These are phyloP conservation scores for Mechanitis messenoides DNA, from an alignment of 2,888 invertebrate species.

Conservation along the genomic window DNA sequence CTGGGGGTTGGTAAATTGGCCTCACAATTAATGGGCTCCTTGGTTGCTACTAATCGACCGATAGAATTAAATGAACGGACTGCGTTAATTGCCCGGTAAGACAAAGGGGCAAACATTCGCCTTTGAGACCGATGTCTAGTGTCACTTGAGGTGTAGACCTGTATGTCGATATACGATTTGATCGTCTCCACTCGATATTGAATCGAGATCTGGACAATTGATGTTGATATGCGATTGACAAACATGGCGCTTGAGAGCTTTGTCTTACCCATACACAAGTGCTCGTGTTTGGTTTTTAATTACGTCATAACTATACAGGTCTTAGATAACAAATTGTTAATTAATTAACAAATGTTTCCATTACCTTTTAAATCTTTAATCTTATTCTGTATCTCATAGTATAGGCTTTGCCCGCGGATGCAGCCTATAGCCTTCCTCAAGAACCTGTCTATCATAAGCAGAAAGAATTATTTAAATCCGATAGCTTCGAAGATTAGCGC, in stretches of 20 bases:
- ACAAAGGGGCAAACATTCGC: slow-evolving; percentile 75
- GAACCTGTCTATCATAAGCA: too few relatives aligned
- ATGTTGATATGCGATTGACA: slow-evolving; percentile 28
- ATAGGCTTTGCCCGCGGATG: too few relatives aligned
- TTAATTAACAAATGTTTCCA: too few relatives aligned
- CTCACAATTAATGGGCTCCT: slow-evolving; percentile 70
- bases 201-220: slow-evolving; percentile 32
- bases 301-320: background rate
- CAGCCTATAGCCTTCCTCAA: too few relatives aligned
- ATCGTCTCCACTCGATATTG: slow-evolving; percentile 43
- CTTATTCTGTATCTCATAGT: too few relatives aligned
- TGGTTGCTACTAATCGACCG: slow-evolving; percentile 72
- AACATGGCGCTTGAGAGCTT: slow-evolving; percentile 20
- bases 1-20: slow-evolving; percentile 60
- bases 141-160: slow-evolving; percentile 66
- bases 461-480: too few relatives aligned
- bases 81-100: slow-evolving; percentile 74
- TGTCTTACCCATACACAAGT: slow-evolving; percentile 7
- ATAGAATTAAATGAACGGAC: slow-evolving; percentile 76
- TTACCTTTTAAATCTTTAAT: too few relatives aligned
- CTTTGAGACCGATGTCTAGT: slow-evolving; percentile 70
- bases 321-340: too few relatives aligned
- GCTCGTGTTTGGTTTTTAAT: slow-evolving; percentile 10
- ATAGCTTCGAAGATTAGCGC: too few relatives aligned
- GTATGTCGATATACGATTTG: slow-evolving; percentile 45